Evolutionary conservation across 2,113 vertebrate species (phyloP).

Genomic region (Ammodytes marinus): DNA sequence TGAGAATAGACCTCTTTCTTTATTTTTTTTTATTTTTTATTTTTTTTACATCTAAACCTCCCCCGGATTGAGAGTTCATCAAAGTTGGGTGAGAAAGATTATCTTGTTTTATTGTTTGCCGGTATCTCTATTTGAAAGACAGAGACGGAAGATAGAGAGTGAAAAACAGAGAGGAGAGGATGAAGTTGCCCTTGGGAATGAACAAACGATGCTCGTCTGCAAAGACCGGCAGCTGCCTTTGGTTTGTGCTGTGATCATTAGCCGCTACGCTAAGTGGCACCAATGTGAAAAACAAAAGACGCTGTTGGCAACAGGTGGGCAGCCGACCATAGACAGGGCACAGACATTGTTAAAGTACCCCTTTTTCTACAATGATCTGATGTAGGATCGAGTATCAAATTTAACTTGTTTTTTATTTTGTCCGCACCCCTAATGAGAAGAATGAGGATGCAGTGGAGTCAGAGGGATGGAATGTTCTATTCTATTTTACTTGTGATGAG

Average conservation of each 20-base stretch:
- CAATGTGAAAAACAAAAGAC: constrained; percentile 59
- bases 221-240: constrained; percentile 49
- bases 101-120: not conserved
- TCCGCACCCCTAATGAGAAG: constrained; percentile 27
- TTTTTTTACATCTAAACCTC: constrained; percentile 14
- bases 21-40: not conserved
- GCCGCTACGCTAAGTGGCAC: constrained; percentile 23
- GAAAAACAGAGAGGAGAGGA: not conserved
- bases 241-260: constrained; percentile 57
- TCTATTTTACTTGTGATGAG: constrained; percentile 66
- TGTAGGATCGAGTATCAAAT: constrained; percentile 35
- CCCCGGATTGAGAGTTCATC: constrained; percentile 36
- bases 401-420: not conserved
- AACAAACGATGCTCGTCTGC: constrained; percentile 47
- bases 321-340: constrained; percentile 8
- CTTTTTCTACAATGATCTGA: constrained; percentile 19
- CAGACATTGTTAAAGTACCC: not conserved
- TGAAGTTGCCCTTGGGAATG: constrained; percentile 48
- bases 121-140: constrained; percentile 1
- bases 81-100: not conserved
- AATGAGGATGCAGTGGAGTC: constrained; percentile 54
- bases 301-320: constrained; percentile 29
- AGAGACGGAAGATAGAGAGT: not conserved
- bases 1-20: constrained; percentile 28
- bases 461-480: constrained; percentile 66